Percentiles rank a stretch among this genome's conserved stretches.
These are phyloP conservation scores for Pituophis catenifer DNA, from an alignment of 2,113 vertebrate species.

Conservation along the genomic window DNA sequence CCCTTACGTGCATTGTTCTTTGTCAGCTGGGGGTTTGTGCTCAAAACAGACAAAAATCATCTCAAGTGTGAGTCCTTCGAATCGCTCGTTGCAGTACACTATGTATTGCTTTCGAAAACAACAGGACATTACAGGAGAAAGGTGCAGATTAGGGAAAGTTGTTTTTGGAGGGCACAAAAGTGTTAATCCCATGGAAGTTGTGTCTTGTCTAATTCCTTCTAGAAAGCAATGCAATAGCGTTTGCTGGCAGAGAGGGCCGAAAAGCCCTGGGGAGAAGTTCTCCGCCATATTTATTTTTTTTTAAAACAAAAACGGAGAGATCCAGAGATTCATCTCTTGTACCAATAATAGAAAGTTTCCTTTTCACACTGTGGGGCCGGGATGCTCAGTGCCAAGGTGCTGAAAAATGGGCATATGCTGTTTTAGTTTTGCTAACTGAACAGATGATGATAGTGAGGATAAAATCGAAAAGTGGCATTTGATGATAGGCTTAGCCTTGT, in stretches of 20 bases:
- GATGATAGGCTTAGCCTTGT: not conserved
- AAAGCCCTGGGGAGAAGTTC: constrained; percentile 34
- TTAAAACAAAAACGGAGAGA: not conserved
- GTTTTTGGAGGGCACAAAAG: not conserved
- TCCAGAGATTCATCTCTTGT: not conserved
- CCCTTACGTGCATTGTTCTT: not conserved
- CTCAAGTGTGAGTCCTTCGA: not conserved
- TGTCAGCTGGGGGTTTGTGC: not conserved
- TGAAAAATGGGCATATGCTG: not conserved
- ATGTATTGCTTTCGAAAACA: not conserved
- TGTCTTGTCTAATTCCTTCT: constrained; percentile 4
- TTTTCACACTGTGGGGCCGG: not conserved
- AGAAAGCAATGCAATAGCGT: constrained; percentile 37
- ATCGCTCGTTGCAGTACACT: not conserved
- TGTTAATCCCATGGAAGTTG: not conserved
- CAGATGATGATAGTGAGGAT: not conserved
- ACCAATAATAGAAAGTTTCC: not conserved
- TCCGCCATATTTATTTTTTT: not conserved
- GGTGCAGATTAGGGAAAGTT: not conserved
- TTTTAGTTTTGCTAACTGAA: not conserved
- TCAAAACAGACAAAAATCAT: not conserved
- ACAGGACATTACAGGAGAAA: not conserved
- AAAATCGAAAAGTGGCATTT: not conserved
- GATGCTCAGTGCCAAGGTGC: not conserved
- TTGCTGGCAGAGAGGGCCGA: constrained; percentile 47